Evolutionary conservation across 2,797 vertebrate species (phyloP).

Genomic region (Florisuga fusca): DNA sequence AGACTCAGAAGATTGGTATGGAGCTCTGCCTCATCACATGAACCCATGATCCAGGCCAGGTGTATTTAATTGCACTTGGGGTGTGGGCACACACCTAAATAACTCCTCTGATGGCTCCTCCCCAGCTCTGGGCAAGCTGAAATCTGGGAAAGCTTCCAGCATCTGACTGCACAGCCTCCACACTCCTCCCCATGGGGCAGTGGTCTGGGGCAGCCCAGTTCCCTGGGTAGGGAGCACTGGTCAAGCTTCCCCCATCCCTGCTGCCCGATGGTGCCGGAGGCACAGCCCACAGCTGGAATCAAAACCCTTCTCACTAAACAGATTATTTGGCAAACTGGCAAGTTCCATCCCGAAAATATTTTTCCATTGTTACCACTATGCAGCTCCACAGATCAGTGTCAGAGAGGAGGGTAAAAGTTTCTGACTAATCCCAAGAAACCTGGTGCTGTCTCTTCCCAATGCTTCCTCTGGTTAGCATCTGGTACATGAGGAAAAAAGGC

Average conservation of each 20-base stretch:
- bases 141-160: constrained; percentile 39
- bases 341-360: not conserved
- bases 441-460: not conserved
- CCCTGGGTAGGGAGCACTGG: not conserved
- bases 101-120: not conserved
- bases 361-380: not conserved
- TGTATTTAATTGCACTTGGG: not conserved
- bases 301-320: not conserved
- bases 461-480: not conserved
- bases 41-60: constrained; percentile 49
- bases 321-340: not conserved
- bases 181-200: not conserved
- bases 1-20: constrained; percentile 45
- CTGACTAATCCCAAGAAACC: not conserved
- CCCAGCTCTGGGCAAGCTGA: not conserved
- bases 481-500: not conserved
- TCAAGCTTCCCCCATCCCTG: not conserved
- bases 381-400: not conserved
- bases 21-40: constrained; percentile 38
- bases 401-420: not conserved
- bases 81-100: constrained; percentile 33
- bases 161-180: not conserved
- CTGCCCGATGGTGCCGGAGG: not conserved
- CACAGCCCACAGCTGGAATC: not conserved
- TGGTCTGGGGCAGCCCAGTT: not conserved